Conservation (phyloP, 2,113 vertebrate genomes). For the Perccottus glenii region DNA sequence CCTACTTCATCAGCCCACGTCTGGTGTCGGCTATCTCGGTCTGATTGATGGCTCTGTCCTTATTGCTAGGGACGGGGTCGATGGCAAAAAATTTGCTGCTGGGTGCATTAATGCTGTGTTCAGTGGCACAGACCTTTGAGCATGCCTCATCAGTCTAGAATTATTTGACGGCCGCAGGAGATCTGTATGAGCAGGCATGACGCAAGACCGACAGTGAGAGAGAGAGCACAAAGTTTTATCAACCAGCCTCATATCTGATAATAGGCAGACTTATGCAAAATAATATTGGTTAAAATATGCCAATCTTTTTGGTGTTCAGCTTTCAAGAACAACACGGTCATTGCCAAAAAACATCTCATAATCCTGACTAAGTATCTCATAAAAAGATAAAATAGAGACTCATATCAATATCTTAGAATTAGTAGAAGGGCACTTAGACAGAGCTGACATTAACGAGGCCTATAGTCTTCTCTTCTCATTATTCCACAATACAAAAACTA, state of each 20-base stretch:
- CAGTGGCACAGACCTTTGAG: constrained; percentile 73
- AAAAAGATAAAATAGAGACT: not conserved
- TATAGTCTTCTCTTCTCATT: constrained; percentile 5
- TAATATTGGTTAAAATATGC: constrained; percentile 3
- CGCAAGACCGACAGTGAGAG: constrained; percentile 47
- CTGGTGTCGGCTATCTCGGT: constrained; percentile 66
- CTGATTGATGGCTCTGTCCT: constrained; percentile 79
- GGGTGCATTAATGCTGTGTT: constrained; percentile 73
- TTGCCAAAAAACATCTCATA: not conserved
- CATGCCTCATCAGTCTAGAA: constrained; percentile 75
- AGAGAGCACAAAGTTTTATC: constrained; percentile 47
- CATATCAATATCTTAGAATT: not conserved
- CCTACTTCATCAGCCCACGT: constrained; percentile 69
- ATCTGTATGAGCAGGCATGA: constrained; percentile 50
- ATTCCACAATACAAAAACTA: constrained; percentile 4
- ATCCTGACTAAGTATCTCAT: not conserved
- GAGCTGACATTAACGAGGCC: not conserved
- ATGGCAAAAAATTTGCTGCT: constrained; percentile 76
- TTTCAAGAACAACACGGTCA: not conserved
- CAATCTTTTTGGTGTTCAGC: not conserved
- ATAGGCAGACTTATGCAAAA: constrained; percentile 8
- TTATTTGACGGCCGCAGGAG: constrained; percentile 64
- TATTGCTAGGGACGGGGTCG: constrained; percentile 71
- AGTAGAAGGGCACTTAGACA: constrained; percentile 10
- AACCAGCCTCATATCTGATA: constrained; percentile 16